These are phyloP conservation scores for Panagrolaimus sp. DNA, from an alignment of 1,140 invertebrate genomes.

Conservation along the genomic window DNA sequence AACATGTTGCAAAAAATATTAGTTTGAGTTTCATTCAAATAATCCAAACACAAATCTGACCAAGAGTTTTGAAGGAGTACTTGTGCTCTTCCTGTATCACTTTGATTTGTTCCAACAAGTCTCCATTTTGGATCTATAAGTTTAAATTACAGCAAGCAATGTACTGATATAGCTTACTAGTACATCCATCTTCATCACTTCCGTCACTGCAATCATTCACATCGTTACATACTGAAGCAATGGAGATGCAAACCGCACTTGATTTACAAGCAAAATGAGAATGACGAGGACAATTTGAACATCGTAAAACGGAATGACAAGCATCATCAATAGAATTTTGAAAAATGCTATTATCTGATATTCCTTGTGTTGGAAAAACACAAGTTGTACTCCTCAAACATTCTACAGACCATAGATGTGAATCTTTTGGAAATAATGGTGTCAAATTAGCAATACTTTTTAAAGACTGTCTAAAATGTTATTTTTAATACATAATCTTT, in stretches of 20 bases:
- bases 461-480: not conserved
- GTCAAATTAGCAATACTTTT: not conserved
- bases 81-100: slow-evolving; percentile 20
- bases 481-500: not conserved
- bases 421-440: not conserved
- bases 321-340: not conserved
- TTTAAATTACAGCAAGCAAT: not conserved
- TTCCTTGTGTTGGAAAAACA: not conserved
- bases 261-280: slow-evolving; percentile 23
- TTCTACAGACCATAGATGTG: not conserved
- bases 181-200: slow-evolving; percentile 26
- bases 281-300: slow-evolving; percentile 19
- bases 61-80: slow-evolving; percentile 16
- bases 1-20: not conserved
- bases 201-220: slow-evolving; percentile 19
- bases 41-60: slow-evolving; percentile 25
- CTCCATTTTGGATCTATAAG: slow-evolving; percentile 14
- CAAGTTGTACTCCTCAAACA: slow-evolving; percentile 15
- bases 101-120: not conserved
- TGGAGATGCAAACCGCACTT: slow-evolving; percentile 5
- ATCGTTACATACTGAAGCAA: slow-evolving; percentile 18
- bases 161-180: not conserved
- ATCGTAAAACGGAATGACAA: slow-evolving; percentile 18
- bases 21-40: slow-evolving; percentile 9
- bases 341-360: not conserved